phyloP scores from a whole-genome alignment of 2,113 vertebrate species.

The Mola mola region DNA sequence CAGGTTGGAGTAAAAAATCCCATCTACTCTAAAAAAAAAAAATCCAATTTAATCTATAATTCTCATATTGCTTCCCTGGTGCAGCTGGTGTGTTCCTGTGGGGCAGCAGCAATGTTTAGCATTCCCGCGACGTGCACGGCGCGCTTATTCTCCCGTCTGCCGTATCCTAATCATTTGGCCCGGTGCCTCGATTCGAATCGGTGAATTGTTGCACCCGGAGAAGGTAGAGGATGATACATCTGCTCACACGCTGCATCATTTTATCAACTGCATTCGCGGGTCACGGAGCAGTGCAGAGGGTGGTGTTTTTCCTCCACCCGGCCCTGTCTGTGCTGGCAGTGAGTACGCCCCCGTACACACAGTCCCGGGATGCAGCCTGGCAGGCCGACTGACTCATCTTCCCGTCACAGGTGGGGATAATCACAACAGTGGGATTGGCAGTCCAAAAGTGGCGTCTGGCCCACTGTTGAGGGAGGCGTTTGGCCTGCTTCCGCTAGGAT shows the following conservation, averaged over 20 bases:
- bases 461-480: slow-evolving; percentile 63
- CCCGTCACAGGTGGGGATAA: slow-evolving; percentile 74
- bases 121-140: slow-evolving; percentile 34
- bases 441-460: slow-evolving; percentile 71
- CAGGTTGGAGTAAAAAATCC: slow-evolving; percentile 43
- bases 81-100: slow-evolving; percentile 42
- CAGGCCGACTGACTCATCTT: slow-evolving; percentile 75
- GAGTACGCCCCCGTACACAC: slow-evolving; percentile 65
- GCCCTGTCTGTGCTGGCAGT: slow-evolving; percentile 51
- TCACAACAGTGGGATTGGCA: slow-evolving; percentile 74
- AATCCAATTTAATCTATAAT: slow-evolving; percentile 53
- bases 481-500: slow-evolving; percentile 56
- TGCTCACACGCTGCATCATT: slow-evolving; percentile 67
- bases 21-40: slow-evolving; percentile 8
- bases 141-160: slow-evolving; percentile 51
- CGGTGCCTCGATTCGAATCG: slow-evolving; percentile 65
- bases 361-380: slow-evolving; percentile 72
- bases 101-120: slow-evolving; percentile 26
- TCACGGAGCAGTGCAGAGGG: slow-evolving; percentile 57
- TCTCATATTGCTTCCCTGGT: slow-evolving; percentile 46
- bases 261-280: slow-evolving; percentile 62
- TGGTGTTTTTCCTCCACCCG: background rate
- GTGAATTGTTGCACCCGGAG: slow-evolving; percentile 52
- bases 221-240: slow-evolving; percentile 58
- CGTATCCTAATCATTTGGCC: slow-evolving; percentile 70